Evolutionary conservation across 2,113 vertebrate genomes (phyloP).

Genomic region (Psephotus haematonotus): DNA sequence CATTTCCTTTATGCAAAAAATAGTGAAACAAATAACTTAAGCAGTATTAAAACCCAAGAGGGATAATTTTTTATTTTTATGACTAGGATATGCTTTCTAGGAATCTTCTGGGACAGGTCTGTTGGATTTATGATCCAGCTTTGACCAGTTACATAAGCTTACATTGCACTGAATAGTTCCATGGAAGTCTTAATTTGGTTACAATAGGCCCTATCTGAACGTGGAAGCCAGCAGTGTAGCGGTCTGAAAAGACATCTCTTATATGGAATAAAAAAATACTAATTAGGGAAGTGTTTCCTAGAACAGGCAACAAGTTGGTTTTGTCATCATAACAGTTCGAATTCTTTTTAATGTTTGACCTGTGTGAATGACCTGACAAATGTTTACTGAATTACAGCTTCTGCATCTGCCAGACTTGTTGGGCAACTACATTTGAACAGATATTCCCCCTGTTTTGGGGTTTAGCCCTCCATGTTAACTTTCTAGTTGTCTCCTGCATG

Average conservation of each 20-base stretch:
- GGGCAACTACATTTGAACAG: background rate
- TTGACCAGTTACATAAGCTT: slow-evolving; percentile 36
- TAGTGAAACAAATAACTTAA: slow-evolving; percentile 56
- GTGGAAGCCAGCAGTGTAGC: background rate
- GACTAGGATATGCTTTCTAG: slow-evolving; percentile 54
- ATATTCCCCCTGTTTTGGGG: background rate
- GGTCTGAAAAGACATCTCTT: background rate
- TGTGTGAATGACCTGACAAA: background rate
- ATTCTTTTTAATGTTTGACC: background rate
- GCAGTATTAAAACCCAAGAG: slow-evolving; percentile 32
- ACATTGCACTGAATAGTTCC: no score
- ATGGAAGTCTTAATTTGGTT: background rate
- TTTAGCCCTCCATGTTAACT: background rate
- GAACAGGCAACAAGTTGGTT: background rate
- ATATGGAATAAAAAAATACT: background rate
- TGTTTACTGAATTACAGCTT: background rate
- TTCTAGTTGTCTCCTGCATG: background rate
- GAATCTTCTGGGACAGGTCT: slow-evolving; percentile 38
- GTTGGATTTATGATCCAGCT: slow-evolving; percentile 29
- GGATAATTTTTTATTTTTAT: background rate
- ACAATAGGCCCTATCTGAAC: background rate
- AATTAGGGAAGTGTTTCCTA: background rate
- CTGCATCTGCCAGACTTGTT: background rate
- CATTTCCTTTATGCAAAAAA: slow-evolving; percentile 47
- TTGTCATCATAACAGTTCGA: background rate